phyloP scores from a whole-genome alignment of 2,113 vertebrate genomes.

The Phaetusa simplex region DNA sequence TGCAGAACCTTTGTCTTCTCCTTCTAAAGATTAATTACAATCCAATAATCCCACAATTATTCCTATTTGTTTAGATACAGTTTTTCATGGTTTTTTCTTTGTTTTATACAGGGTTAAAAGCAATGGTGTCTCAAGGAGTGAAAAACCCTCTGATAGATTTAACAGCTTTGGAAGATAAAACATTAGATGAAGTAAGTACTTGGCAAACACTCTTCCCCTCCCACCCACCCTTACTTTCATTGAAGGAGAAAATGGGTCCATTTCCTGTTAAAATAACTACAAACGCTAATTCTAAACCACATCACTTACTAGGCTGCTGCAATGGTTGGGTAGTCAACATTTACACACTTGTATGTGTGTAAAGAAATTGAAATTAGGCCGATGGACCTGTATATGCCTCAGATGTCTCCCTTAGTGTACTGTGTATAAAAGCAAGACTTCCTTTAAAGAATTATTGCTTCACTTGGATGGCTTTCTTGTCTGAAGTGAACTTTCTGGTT shows the following conservation, averaged over 20 bases:
- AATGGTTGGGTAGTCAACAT: not conserved
- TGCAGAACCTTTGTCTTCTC: not conserved
- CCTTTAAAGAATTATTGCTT: not conserved
- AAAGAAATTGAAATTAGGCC: not conserved
- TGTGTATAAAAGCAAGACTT: not conserved
- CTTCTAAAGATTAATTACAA: not conserved
- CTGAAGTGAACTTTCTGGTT: not conserved
- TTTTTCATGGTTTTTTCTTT: not conserved
- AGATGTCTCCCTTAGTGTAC: not conserved
- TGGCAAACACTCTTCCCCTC: not conserved
- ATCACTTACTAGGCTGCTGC: not conserved
- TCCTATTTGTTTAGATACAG: not conserved
- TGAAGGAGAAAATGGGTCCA: not conserved
- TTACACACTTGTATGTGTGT: not conserved
- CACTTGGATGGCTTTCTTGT: not conserved
- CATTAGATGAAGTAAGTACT: slow-evolving; percentile 90
- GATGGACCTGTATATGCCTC: not conserved
- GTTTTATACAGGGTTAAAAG: slow-evolving; percentile 85
- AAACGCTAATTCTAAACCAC: not conserved
- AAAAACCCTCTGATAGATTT: slow-evolving; percentile 96
- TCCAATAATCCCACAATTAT: not conserved
- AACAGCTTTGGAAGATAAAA: slow-evolving; percentile 91
- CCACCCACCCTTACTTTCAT: not conserved
- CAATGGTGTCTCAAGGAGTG: slow-evolving; percentile 94
- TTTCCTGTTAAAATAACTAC: not conserved